Evolutionary conservation across 2,113 vertebrate genomes (phyloP).

Genomic region (Mungos mungo): DNA sequence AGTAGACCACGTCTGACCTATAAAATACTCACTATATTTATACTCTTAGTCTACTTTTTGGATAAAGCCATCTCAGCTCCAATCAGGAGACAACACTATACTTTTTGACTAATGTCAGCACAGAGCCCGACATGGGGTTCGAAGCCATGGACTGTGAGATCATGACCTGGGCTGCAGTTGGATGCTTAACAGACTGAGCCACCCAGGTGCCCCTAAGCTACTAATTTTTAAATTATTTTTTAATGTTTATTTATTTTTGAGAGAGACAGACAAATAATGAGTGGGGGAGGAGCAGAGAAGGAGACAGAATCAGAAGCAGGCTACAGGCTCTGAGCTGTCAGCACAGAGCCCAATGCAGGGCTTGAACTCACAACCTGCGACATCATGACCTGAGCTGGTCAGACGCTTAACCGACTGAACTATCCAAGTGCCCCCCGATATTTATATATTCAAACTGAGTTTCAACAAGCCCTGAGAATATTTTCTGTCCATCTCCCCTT

Average conservation of each 20-base stretch:
- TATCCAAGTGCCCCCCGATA: neutral
- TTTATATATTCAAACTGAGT: conserved; percentile 22
- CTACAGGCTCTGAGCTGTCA: too few relatives aligned
- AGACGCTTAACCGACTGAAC: too few relatives aligned
- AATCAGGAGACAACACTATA: neutral
- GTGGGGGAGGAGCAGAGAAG: too few relatives aligned
- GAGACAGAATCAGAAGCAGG: too few relatives aligned
- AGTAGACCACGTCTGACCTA: neutral
- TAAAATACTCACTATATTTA: neutral
- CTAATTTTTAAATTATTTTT: neutral
- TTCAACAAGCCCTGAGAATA: conserved; percentile 27
- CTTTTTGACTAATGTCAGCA: neutral
- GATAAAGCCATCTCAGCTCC: neutral
- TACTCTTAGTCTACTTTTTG: neutral
- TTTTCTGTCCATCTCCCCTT: neutral
- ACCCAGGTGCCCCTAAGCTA: neutral
- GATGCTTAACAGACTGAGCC: too few relatives aligned
- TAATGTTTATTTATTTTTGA: too few relatives aligned
- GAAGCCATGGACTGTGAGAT: too few relatives aligned
- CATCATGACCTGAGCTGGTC: too few relatives aligned
- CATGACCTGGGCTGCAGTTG: too few relatives aligned
- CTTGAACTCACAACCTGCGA: too few relatives aligned
- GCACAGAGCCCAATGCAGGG: fast-evolving
- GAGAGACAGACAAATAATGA: too few relatives aligned
- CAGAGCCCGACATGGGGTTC: too few relatives aligned